Conservation (phyloP, 1,140 invertebrate species). For the Leptinotarsa defecta region DNA sequence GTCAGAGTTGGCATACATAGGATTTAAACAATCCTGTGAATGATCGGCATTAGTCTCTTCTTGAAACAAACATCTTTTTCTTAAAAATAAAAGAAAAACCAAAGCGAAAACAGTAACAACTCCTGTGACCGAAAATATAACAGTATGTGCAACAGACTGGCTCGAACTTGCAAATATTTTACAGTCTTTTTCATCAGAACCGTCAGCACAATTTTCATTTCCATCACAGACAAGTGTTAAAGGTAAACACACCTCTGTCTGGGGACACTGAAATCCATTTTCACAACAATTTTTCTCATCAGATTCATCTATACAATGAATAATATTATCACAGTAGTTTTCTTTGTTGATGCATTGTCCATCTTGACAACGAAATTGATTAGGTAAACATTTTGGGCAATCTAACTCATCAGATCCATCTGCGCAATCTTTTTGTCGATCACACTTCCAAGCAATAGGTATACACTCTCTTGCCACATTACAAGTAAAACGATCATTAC, state of each 20-base stretch:
- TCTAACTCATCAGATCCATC: slow-evolving; percentile 81
- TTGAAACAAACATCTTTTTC: slow-evolving; percentile 28
- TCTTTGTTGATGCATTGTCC: slow-evolving; percentile 76
- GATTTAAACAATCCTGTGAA: slow-evolving; percentile 56
- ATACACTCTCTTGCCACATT: slow-evolving; percentile 74
- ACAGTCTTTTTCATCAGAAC: slow-evolving; percentile 70
- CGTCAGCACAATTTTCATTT: slow-evolving; percentile 73
- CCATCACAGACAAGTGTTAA: slow-evolving; percentile 63
- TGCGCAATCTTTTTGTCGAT: slow-evolving; percentile 80
- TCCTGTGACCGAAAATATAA: slow-evolving; percentile 43
- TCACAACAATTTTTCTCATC: slow-evolving; percentile 54
- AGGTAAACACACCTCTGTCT: slow-evolving; percentile 53
- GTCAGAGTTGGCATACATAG: slow-evolving; percentile 44
- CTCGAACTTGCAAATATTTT: slow-evolving; percentile 8
- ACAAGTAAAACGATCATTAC: slow-evolving; percentile 78
- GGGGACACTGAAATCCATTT: slow-evolving; percentile 68
- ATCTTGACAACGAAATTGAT: slow-evolving; percentile 76
- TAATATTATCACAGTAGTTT: slow-evolving; percentile 60
- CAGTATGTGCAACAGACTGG: slow-evolving; percentile 53
- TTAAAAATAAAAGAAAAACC: slow-evolving; percentile 50
- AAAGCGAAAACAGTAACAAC: slow-evolving; percentile 53
- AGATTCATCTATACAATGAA: slow-evolving; percentile 49
- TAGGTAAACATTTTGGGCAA: slow-evolving; percentile 67
- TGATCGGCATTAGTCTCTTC: slow-evolving; percentile 53
- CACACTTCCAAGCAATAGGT: slow-evolving; percentile 81